Evolutionary conservation across 2,113 vertebrate genomes (phyloP), one percentile per base, ranked within the genome.

Genomic region (Hemiscyllium ocellatum): DNA sequence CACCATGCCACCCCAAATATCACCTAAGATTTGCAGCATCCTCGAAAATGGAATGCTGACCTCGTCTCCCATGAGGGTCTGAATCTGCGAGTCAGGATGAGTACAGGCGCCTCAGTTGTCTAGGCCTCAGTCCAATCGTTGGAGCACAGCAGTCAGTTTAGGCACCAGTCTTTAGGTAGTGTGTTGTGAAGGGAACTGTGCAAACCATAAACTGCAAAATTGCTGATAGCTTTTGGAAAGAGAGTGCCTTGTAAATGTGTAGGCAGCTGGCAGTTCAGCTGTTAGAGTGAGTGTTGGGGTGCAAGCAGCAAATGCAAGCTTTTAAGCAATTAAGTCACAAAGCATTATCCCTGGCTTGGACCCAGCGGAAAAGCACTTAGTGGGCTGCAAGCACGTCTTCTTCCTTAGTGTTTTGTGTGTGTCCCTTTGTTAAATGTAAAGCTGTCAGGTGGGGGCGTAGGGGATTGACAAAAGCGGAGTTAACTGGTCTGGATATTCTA

Each of bases 281-380:
- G 89, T 5, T 37, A 61, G 66, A 65, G 3, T 37, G 33, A 66
- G n/a, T 93, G 61, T 33, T n/a, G 61, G 20, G 15, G 29, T 17
- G 15, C 33, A 17, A 56, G 19, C 50, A 6, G 87, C 65, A 17
- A 93, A 37, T 93, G 66, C 61, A 93, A 61, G 89, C 33, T 66
- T 93, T 93, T n/a, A 93, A 93, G 61, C 15, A n/a, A 93, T 93
- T 93, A 66, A 93, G 89, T 93, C 56, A 37, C 66, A 93, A 91
- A 91, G 89, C n/a, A 93, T 93, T 22, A 66, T 91, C 29, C 56
- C n/a, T 91, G 33, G 89, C 89, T 66, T 15, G 29, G 4, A 20
- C 37, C 61, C 89, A 93, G 56, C 33, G 89, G 66, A 93, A 61
- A 93, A 37, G 37, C 33, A 93, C 89, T 91, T 20, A 22, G 33